A percentile compares a stretch with the other conserved stretches of the same genome.
These are phyloP conservation scores for Platysternon megacephalum DNA, from an alignment of 2,113 vertebrate species.

Conservation along the genomic window DNA sequence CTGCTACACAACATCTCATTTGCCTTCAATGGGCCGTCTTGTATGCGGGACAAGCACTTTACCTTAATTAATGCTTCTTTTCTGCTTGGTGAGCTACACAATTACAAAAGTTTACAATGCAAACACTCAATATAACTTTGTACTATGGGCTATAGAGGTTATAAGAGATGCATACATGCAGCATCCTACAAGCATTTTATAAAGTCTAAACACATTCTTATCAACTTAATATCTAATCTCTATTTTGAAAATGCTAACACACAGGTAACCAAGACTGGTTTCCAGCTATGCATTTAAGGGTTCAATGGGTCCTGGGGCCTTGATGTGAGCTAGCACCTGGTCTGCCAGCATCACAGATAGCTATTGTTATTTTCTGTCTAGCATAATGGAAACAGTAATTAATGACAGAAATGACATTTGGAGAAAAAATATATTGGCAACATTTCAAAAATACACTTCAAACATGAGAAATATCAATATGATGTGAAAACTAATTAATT, in stretches of 20 bases:
- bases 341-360: neutral
- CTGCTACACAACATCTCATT: neutral
- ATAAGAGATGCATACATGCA: neutral
- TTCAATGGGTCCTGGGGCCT: neutral
- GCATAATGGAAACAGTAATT: constrained; percentile 27
- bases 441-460: constrained; percentile 41
- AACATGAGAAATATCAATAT: constrained; percentile 3
- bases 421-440: constrained; percentile 36
- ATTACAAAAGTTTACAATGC: neutral
- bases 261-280: neutral
- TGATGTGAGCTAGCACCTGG: neutral
- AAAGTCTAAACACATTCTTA: neutral
- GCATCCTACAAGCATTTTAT: neutral
- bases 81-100: neutral
- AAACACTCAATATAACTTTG: neutral
- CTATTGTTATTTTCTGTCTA: constrained; percentile 53
- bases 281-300: neutral
- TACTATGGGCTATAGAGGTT: neutral
- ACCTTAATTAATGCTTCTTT: neutral
- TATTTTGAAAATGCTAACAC: neutral
- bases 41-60: neutral
- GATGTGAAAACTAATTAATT: constrained; percentile 42
- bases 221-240: neutral
- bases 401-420: constrained; percentile 15
- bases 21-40: neutral